Base-by-base conservation (phyloP, 2,888 invertebrate genomes). In the Chaetogeoica ovagalla region DNA sequence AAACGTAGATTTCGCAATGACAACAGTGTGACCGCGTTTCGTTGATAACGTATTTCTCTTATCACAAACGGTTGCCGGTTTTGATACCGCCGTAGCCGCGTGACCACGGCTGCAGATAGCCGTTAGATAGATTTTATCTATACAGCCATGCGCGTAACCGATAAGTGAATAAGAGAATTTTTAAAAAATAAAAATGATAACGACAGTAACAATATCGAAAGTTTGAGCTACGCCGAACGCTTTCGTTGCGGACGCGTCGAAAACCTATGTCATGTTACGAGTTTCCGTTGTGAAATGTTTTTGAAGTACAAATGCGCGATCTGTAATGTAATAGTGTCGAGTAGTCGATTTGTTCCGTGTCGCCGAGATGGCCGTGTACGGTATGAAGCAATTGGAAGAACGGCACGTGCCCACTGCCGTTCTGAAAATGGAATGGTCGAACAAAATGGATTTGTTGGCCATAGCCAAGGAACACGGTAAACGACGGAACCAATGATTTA, bases 381-480 rank as follows among this genome's bases (percentile, higher is more conserved):
- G 79, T 60, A 79, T 79, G 79, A 79, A 79, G 63, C 71, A 79
- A 43, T 79, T 79, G 39, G 79, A 79, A 23, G 79, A 79, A 71
- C 71, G 79, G 63, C 79, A 79, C 39, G 70, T 79, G 19, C 79
- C 79, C 2, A 71, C 79, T 19, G 70, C 63, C 9, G 79, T 79
- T 55, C 39, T 79, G 57, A 79, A 71, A 79, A 79, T 79, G 79
- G 79, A 71, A 84, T 97, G 97, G 97, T 96, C 95, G 83, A 93
- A 95, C 83, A 93, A 94, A 85, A 94, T 97, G 91, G 97, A 98
- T 88, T 90, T 98, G 70, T 89, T 97, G 83, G 96, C 96, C 11
- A 88, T 96, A 81, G 94, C 95, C 66, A 96, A 95, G 86, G 89
- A 90, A 73, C 93, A 93, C 91, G 94, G 94, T 93, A 86, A 84